Percentiles rank a stretch among this genome's conserved stretches.
These are phyloP conservation scores for Lepisosteus osseus DNA, from an alignment of 2,113 vertebrate genomes.

Conservation along the genomic window DNA sequence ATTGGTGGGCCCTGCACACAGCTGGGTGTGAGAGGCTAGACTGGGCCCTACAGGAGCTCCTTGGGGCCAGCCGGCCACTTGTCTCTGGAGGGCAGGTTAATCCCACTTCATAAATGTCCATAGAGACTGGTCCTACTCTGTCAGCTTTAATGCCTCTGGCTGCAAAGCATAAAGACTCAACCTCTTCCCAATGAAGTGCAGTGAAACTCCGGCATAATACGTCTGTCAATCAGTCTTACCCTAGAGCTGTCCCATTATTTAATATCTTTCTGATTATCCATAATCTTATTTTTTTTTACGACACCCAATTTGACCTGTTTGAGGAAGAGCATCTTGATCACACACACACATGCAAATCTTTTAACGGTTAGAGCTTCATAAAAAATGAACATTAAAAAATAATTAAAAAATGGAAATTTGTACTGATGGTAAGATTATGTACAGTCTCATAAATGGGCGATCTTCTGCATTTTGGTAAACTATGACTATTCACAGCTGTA, in stretches of 20 bases:
- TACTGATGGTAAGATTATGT: slow-evolving; percentile 42
- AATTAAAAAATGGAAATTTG: slow-evolving; percentile 41
- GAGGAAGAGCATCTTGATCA: slow-evolving; percentile 31
- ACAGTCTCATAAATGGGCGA: slow-evolving; percentile 42
- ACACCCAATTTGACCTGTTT: slow-evolving; percentile 32
- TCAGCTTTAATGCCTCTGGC: slow-evolving; percentile 8
- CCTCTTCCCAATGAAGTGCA: slow-evolving; percentile 50
- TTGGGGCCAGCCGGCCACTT: slow-evolving; percentile 12
- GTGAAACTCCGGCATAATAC: slow-evolving; percentile 53
- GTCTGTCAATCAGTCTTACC: slow-evolving; percentile 65
- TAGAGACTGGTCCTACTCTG: slow-evolving; percentile 11
- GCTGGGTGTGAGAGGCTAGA: neutral
- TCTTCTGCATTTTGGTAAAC: slow-evolving; percentile 38
- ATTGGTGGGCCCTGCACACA: neutral
- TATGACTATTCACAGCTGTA: slow-evolving; percentile 56
- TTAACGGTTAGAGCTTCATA: neutral
- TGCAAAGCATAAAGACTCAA: neutral
- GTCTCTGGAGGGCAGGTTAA: slow-evolving; percentile 20
- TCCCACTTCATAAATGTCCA: slow-evolving; percentile 20
- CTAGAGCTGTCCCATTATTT: slow-evolving; percentile 53
- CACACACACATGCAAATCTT: slow-evolving; percentile 11
- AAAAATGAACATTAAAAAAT: neutral
- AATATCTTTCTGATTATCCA: slow-evolving; percentile 57
- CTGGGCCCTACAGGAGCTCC: neutral
- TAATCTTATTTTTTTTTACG: slow-evolving; percentile 57